Conservation (phyloP, 1,140 invertebrate species). For the Musca domestica region DNA sequence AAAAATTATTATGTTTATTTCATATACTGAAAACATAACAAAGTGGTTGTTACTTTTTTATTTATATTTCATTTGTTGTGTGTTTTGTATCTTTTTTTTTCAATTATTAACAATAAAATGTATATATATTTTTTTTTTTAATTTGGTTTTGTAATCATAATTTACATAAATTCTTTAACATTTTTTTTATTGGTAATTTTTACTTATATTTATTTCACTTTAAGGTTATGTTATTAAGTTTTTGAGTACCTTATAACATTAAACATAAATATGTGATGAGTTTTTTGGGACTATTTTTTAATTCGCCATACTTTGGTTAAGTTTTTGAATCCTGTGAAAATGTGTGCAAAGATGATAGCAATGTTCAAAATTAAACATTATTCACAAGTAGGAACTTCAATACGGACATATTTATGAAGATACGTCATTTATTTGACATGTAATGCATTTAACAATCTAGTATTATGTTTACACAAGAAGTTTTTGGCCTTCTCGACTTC, state of each 20-base stretch:
- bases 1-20: constrained; percentile 22
- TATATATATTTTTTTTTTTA: constrained; percentile 3
- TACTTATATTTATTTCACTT: neutral
- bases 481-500: no score
- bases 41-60: neutral
- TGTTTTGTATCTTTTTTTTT: no score
- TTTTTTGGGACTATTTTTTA: neutral
- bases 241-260: constrained; percentile 1
- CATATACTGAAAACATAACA: constrained; percentile 17
- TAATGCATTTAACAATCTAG: no score
- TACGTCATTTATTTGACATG: no score
- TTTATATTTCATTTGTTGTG: neutral
- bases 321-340: neutral
- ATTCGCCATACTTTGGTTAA: neutral
- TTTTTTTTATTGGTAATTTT: neutral
- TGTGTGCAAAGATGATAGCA: neutral
- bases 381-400: no score
- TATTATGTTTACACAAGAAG: no score
- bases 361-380: neutral
- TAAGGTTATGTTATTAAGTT: neutral
- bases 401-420: no score
- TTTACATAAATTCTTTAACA: constrained; percentile 16
- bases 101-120: constrained; percentile 15
- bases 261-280: neutral
- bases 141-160: constrained; percentile 3